Conservation (phyloP, 1,140 invertebrate species). For the Brachionus koreanus region DNA sequence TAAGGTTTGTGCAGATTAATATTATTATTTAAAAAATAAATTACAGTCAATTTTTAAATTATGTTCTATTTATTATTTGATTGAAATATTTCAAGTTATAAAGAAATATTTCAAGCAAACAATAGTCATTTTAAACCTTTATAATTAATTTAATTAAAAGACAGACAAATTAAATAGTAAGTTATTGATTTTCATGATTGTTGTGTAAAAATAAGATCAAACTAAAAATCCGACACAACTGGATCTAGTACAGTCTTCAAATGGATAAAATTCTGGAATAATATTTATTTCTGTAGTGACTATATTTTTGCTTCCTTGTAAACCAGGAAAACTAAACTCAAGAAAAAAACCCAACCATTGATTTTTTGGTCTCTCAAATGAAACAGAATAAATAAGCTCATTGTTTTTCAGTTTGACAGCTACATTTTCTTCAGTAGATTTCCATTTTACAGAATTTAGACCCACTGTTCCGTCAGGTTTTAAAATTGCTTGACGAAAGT, state of each 20-base stretch:
- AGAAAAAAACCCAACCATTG: constrained; percentile 51
- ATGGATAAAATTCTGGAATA: constrained; percentile 51
- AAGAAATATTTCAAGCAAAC: too few relatives aligned
- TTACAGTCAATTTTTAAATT: too few relatives aligned
- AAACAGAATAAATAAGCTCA: background rate
- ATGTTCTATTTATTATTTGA: too few relatives aligned
- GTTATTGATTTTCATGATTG: too few relatives aligned
- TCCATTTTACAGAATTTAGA: background rate
- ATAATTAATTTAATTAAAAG: too few relatives aligned
- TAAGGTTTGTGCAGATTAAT: too few relatives aligned
- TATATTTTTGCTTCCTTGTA: constrained; percentile 47
- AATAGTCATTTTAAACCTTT: too few relatives aligned
- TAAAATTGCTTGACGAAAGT: background rate
- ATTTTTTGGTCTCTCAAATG: constrained; percentile 46
- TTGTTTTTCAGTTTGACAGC: background rate
- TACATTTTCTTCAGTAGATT: background rate
- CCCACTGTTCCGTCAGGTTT: background rate
- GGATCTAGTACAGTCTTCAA: constrained; percentile 49
- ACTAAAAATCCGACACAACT: constrained; percentile 50
- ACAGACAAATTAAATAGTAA: too few relatives aligned
- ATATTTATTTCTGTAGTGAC: constrained; percentile 52
- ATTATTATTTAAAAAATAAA: too few relatives aligned
- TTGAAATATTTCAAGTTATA: too few relatives aligned
- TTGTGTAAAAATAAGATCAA: constrained; percentile 22
- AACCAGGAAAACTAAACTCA: constrained; percentile 49